phyloP scores from a whole-genome alignment of 1,140 invertebrate genomes.

The Tetragnatha versicolor region DNA sequence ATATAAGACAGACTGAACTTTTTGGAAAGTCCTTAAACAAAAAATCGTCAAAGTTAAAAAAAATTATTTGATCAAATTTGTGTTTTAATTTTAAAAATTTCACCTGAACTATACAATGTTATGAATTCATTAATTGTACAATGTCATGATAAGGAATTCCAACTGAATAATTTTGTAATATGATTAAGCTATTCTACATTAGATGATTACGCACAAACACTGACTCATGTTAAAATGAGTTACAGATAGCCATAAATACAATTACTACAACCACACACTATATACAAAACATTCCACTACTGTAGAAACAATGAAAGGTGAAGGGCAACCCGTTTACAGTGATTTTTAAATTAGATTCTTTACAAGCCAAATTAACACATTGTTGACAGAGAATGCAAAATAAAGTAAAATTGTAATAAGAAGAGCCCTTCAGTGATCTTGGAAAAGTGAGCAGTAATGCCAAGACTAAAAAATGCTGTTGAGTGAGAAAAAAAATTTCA shows the following conservation, averaged over 20 bases:
- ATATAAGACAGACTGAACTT: background rate
- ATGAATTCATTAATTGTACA: no score
- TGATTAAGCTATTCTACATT: constrained; percentile 35
- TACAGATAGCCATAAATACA: constrained; percentile 10
- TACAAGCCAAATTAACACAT: no score
- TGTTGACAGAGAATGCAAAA: no score
- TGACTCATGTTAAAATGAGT: constrained; percentile 24
- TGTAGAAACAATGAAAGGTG: background rate
- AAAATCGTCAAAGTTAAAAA: background rate
- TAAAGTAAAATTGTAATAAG: no score
- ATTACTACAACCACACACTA: constrained; percentile 22
- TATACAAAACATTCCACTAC: constrained; percentile 23
- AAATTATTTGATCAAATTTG: background rate
- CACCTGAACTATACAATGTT: constrained; percentile 33
- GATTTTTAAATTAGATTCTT: constrained; percentile 19
- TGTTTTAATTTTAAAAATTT: background rate
- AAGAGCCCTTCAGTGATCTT: no score
- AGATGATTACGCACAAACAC: constrained; percentile 43
- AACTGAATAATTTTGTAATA: background rate
- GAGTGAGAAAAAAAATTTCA: no score
- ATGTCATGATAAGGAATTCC: no score
- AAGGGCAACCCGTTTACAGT: constrained; percentile 50
- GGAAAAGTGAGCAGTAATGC: no score
- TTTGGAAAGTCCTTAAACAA: background rate
- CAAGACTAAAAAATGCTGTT: no score